phyloP scores from a whole-genome alignment of 2,113 vertebrate genomes.

The Galbula dea region DNA sequence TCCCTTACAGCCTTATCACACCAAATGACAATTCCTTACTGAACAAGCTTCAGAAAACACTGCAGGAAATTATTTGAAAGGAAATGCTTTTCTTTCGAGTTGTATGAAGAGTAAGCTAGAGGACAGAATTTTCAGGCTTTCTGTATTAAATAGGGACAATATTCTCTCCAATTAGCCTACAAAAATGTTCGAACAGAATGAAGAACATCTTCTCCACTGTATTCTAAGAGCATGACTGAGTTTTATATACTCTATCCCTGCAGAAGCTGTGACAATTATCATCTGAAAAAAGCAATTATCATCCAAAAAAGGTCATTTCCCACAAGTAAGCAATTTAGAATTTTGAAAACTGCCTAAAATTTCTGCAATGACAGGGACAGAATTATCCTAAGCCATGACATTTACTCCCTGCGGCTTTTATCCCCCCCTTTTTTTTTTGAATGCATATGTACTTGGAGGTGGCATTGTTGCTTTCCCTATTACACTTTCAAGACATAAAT shows the following conservation, averaged over 20 bases:
- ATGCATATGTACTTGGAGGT: not conserved
- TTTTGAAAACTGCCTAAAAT: not conserved
- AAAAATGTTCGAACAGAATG: not conserved
- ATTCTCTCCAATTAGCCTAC: not conserved
- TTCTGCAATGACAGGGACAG: not conserved
- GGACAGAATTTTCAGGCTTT: not conserved
- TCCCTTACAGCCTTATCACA: not conserved
- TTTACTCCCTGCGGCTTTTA: not conserved
- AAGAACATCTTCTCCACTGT: not conserved
- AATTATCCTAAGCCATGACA: not conserved
- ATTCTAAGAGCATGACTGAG: not conserved
- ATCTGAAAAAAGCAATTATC: not conserved
- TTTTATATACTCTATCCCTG: not conserved
- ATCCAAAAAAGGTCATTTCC: not conserved
- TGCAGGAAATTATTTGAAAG: not conserved
- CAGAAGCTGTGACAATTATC: not conserved
- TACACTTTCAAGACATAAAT: not conserved
- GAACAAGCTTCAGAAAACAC: not conserved
- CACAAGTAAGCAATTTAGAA: not conserved
- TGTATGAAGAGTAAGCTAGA: not conserved
- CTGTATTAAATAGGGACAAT: not conserved
- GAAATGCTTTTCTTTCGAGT: not conserved
- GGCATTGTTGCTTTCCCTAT: not conserved
- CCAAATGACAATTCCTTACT: not conserved
- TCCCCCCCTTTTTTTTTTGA: not conserved